Base-by-base conservation (phyloP, 2,888 invertebrate genomes). In the Tupiocoris notatus region DNA sequence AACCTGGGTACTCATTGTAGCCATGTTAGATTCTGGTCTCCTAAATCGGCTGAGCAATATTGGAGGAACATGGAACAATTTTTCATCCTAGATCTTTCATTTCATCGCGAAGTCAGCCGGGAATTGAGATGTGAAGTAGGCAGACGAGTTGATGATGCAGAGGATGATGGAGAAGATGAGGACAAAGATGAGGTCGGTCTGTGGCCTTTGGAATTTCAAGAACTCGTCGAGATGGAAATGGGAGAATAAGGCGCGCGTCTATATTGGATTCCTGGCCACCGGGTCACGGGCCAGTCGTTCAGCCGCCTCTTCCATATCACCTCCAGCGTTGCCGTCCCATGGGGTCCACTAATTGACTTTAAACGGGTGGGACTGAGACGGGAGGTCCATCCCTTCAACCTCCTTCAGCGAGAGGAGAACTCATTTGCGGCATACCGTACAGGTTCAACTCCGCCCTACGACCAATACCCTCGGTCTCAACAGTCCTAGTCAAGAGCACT, bases 201-300 rank as follows among this genome's bases (percentile, higher is more conserved):
- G 18, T 7, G 6, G 61, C 2, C 59, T 23, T 17, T 3, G 73
- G 73, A 73, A 73, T 73, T 23, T 62, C 61, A 20, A 61, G 73
- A 18, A 73, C 73, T 73, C 73, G 73, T n/a, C n/a, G 22, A 24
- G 62, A 61, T 61, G 61, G 59, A 73, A 73, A 56, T 67, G 67
- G 54, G 67, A 39, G 39, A 39, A n/a, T n/a, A n/a, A 39, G 12
- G 39, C 6, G 12, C 39, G 21, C 62, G 62, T n/a, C 12, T 62
- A 73, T 73, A 73, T 73, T 73, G 73, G 73, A 73, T 73, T 73
- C 73, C 73, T 73, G 70, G 70, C 24, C 58, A 59, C 59, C 59
- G 17, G 18, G 62, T 22, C 62, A 62, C 22, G 20, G 62, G 25
- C 62, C 62, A 25, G 59, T 24, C 57, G 70, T 70, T 17, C 57